Evolutionary conservation across 2,797 vertebrate species (phyloP), one percentile per base, ranked within the genome.

Genomic region (Lagocephalus sceleratus): DNA sequence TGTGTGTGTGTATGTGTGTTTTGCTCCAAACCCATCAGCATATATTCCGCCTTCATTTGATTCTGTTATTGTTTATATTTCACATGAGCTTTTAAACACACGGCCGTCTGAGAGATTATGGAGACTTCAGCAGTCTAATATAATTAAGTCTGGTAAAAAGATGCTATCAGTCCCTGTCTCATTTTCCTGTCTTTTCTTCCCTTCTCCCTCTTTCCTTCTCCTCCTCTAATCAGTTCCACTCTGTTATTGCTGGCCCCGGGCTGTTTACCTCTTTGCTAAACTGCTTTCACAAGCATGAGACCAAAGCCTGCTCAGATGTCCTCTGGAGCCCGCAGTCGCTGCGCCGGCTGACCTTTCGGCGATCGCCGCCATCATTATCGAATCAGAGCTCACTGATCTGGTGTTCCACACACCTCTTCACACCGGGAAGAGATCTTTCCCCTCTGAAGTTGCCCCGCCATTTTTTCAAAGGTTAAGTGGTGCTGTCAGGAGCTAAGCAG

Each of bases 201-300:
- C 49, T 70, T 62, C 48, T 59, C 62, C 68, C 70, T 63, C 80
- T 63, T 54, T 81, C 63, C 54, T 70, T 60, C 73, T 73, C 66
- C 69, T 82, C 74, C 69, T 85, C 79, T 79, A 87, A 89, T 90
- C 87, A 85, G 78, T 84, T 86, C 83, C 82, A 85, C 82, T 85
- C 81, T 88, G 83, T 91, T 90, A 86, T 88, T 89, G 68, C 83
- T 86, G 81, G 85, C 89, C 87, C 58, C n/a, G 5, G 87, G 88
- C 83, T 84, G 76, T 89, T 87, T 88, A 87, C 84, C 72, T 83
- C 78, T 77, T 63, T 65, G 56, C 75, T 87, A 82, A 89, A 89
- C 82, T 87, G 84, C 78, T 84, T 89, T 86, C 85, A 82, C 71
- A 84, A 85, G 83, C 73, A 72, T 75, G 78, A 85, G 82, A 80